These are phyloP conservation scores for Drosophila ficusphila DNA, from an alignment of 1,140 invertebrate species.

Conservation along the genomic window DNA sequence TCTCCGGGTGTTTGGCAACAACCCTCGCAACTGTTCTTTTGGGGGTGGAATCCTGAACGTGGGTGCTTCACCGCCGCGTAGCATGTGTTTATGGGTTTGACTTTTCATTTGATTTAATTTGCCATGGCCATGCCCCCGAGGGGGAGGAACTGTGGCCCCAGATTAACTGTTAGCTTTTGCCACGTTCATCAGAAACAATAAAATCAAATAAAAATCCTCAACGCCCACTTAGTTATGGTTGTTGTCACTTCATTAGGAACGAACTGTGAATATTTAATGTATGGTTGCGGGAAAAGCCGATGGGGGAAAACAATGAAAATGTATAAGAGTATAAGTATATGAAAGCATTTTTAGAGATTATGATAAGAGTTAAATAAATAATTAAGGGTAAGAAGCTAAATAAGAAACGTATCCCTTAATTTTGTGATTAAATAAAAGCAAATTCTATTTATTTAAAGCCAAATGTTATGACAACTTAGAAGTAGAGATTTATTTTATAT, in stretches of 20 bases:
- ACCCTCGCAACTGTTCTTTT: slow-evolving; percentile 29
- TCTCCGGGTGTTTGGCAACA: slow-evolving; percentile 30
- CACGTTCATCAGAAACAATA: slow-evolving; percentile 77
- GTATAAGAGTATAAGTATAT: background rate
- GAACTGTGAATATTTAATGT: slow-evolving; percentile 36
- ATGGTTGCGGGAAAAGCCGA: background rate
- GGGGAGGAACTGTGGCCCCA: slow-evolving; percentile 32
- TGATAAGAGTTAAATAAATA: background rate
- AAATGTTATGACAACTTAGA: no score
- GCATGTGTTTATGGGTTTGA: slow-evolving; percentile 78
- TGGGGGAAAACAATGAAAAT: slow-evolving; percentile 10
- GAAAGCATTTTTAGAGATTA: slow-evolving; percentile 6
- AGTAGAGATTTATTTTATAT: no score
- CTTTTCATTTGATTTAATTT: slow-evolving; percentile 82
- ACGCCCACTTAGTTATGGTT: slow-evolving; percentile 69
- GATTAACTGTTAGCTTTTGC: slow-evolving; percentile 74
- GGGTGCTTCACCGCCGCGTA: slow-evolving; percentile 24
- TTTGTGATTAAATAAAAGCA: background rate
- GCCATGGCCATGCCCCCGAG: slow-evolving; percentile 22
- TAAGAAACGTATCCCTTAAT: background rate
- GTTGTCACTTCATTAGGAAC: slow-evolving; percentile 43
- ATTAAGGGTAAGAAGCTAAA: background rate
- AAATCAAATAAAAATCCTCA: slow-evolving; percentile 78
- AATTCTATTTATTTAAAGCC: background rate
- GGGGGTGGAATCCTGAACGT: slow-evolving; percentile 40